phyloP scores from a whole-genome alignment of 2,888 invertebrate species.

The Amorpha juglandis region DNA sequence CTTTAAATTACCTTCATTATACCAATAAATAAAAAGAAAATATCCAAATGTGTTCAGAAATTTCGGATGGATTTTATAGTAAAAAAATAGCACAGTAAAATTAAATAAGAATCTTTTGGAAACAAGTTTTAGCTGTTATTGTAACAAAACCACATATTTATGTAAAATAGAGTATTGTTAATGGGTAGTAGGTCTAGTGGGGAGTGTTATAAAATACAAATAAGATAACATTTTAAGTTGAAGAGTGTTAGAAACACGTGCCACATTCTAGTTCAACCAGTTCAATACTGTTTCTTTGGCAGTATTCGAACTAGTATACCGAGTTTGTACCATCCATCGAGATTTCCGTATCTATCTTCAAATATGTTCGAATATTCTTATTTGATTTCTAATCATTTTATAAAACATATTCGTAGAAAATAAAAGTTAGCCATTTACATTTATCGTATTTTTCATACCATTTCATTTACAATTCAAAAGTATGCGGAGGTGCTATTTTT shows the following conservation, averaged over 20 bases:
- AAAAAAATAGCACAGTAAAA: background rate
- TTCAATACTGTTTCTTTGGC: conserved; percentile 57
- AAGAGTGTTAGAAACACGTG: conserved; percentile 14
- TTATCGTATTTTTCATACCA: too few relatives aligned
- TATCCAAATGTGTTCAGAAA: background rate
- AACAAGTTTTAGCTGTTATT: background rate
- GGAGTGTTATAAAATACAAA: conserved; percentile 10
- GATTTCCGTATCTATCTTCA: conserved; percentile 37
- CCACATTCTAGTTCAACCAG: conserved; percentile 52
- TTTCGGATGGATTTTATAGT: background rate
- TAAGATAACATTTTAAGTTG: conserved; percentile 20
- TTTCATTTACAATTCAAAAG: too few relatives aligned
- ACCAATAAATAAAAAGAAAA: background rate
- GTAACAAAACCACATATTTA: conserved; percentile 8
- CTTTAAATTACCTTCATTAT: background rate
- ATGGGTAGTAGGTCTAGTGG: background rate
- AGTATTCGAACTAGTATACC: conserved; percentile 47
- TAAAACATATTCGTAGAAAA: background rate
- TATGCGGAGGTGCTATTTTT: too few relatives aligned
- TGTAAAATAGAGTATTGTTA: conserved; percentile 11
- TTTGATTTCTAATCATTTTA: background rate
- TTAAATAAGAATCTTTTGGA: background rate
- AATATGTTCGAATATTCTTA: background rate
- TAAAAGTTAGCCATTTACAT: too few relatives aligned
- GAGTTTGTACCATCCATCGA: conserved; percentile 29